These are phyloP conservation scores for Coregonus suidteri DNA, from an alignment of 2,797 vertebrate species.

Conservation along the genomic window DNA sequence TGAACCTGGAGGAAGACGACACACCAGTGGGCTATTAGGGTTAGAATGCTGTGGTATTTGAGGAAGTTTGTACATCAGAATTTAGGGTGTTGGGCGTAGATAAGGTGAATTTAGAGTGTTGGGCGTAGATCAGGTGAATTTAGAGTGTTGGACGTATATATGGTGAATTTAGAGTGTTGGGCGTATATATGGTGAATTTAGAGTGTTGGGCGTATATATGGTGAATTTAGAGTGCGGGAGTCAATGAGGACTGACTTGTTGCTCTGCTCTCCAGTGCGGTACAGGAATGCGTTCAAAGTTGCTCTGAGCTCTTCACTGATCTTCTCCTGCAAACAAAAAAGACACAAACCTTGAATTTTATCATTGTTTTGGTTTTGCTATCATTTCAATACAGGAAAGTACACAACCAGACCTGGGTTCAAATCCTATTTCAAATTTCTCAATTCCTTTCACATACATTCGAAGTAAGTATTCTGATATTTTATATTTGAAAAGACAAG, in stretches of 20 bases:
- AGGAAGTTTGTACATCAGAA: neutral
- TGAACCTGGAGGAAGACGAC: slow-evolving; percentile 79
- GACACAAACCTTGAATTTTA: slow-evolving; percentile 2
- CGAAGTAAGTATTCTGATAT: too few species aligned
- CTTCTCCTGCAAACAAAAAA: slow-evolving; percentile 82
- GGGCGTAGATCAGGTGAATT: neutral
- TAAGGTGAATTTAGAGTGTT: neutral
- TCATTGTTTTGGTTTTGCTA: neutral
- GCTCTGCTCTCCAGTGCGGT: slow-evolving; percentile 95
- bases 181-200: neutral
- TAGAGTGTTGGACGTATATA: too few species aligned
- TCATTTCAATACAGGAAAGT: neutral
- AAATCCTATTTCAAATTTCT: too few species aligned
- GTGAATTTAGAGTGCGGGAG: neutral
- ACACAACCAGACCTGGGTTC: neutral
- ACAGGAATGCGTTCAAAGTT: slow-evolving; percentile 93
- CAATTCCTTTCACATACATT: too few species aligned
- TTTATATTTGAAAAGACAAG: too few species aligned
- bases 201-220: too few species aligned
- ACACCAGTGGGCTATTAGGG: neutral
- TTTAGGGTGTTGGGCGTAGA: too few species aligned
- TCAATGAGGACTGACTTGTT: slow-evolving; percentile 82
- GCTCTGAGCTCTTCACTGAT: slow-evolving; percentile 97
- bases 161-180: neutral
- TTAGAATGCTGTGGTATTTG: neutral